These are phyloP conservation scores for Cotesia typhae DNA, from an alignment of 1,140 invertebrate species.

Conservation along the genomic window DNA sequence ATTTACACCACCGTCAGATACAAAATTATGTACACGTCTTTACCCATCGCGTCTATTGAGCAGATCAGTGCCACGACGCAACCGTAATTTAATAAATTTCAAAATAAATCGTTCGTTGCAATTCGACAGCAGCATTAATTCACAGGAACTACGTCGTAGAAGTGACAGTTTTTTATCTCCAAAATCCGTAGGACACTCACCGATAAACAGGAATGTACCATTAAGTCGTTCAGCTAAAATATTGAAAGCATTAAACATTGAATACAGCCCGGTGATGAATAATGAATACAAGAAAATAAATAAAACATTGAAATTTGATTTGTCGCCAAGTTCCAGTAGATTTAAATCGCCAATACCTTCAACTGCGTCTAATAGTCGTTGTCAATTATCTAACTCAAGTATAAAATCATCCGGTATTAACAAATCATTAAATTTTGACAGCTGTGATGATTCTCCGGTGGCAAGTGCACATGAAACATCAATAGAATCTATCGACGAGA, in stretches of 20 bases:
- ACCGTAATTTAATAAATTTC: constrained; percentile 39
- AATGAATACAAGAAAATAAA: constrained; percentile 49
- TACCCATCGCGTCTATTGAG: constrained; percentile 43
- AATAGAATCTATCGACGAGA: constrained; percentile 55
- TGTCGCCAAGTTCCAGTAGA: constrained; percentile 48
- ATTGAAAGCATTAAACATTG: constrained; percentile 53
- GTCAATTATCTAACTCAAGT: constrained; percentile 36
- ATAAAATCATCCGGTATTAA: constrained; percentile 45
- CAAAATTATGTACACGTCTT: constrained; percentile 41
- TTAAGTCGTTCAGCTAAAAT: constrained; percentile 57
- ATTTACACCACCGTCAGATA: constrained; percentile 42
- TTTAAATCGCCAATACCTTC: constrained; percentile 19
- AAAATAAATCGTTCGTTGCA: constrained; percentile 52
- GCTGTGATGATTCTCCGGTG: constrained; percentile 44
- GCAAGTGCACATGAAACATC: constrained; percentile 44
- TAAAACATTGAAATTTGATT: constrained; percentile 55
- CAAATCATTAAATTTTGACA: constrained; percentile 48
- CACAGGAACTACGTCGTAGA: neutral
- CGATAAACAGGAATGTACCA: constrained; percentile 38
- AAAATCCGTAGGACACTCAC: constrained; percentile 38
- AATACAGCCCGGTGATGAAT: constrained; percentile 41
- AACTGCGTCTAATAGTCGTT: constrained; percentile 21
- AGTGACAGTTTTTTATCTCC: constrained; percentile 43
- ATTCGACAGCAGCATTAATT: constrained; percentile 44
- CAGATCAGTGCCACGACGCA: constrained; percentile 47